Percentiles rank a stretch among this genome's conserved stretches.
Evolutionary conservation across 2,888 invertebrate genomes (phyloP).

Genomic region (Leistus spinibarbis): DNA sequence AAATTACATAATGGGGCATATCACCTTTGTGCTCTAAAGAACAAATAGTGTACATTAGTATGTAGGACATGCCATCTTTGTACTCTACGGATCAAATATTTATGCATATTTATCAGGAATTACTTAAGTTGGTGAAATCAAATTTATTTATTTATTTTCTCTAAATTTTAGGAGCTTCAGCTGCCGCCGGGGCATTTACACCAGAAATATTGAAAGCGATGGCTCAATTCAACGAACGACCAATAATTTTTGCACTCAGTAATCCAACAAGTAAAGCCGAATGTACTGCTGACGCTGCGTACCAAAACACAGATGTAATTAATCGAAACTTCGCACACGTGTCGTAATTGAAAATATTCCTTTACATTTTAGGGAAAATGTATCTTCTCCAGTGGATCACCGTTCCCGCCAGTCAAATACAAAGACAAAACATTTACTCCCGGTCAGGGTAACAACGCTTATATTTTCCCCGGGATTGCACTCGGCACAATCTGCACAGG

Average conservation of each 20-base stretch:
- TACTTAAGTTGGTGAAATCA: background rate
- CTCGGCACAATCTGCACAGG: constrained; percentile 92
- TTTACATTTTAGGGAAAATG: constrained; percentile 76
- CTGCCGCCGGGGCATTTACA: constrained; percentile 89
- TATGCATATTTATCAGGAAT: background rate
- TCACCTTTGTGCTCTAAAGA: no score
- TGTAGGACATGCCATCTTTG: no score
- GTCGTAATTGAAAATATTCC: constrained; percentile 6
- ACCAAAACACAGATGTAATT: constrained; percentile 81
- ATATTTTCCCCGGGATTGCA: constrained; percentile 96
- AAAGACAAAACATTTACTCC: constrained; percentile 83
- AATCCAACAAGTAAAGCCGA: constrained; percentile 98
- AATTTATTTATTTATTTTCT: constrained; percentile 7
- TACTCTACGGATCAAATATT: no score
- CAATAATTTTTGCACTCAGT: constrained; percentile 95
- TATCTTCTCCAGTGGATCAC: constrained; percentile 95
- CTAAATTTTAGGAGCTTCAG: constrained; percentile 78
- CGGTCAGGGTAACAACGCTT: constrained; percentile 98
- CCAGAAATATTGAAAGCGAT: constrained; percentile 83
- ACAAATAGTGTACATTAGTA: no score
- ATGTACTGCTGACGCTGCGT: constrained; percentile 96
- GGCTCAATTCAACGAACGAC: constrained; percentile 84
- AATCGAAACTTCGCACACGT: constrained; percentile 1
- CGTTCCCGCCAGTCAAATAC: constrained; percentile 84
- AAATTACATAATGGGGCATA: no score